Evolutionary conservation across 2,888 invertebrate species (phyloP), one percentile per base, ranked within the genome.

Genomic region (Ariolimax columbianus): DNA sequence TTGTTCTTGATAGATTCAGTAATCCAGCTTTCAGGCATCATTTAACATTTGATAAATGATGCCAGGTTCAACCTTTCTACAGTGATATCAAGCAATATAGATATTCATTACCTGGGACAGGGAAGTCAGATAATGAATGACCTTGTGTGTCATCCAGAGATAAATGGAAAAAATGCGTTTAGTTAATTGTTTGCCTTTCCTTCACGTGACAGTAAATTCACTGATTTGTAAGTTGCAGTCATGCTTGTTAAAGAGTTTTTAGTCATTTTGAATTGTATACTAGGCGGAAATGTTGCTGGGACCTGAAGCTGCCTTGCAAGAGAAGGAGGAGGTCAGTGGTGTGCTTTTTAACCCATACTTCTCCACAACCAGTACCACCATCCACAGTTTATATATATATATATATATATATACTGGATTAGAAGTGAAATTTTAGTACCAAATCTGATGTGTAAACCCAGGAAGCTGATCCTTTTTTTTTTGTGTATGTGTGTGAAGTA

Each of bases 261-360:
- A n/a, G n/a, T 63, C 6, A 7, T n/a, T 63, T 63, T 63, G n/a
- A 63, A 63, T 11, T n/a, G n/a, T 79, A n/a, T 73, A 75, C 70
- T 79, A 84, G 79, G 72, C 59, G 36, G 36, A 78, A 84, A 73
- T 63, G 0, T 80, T 84, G 47, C 40, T 59, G 72, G 72, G 36
- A 2, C 55, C 68, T 11, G 26, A 66, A 23, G 66, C 38, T 2
- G 66, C 40, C 3, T n/a, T 84, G 11, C 73, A 30, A 30, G 73
- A 79, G 33, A 80, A 33, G 80, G 80, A 84, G 75, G 80, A 84
- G 84, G 84, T 84, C 72, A 84, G 84, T 84, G 33, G 26, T 77
- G 11, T 43, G n/a, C 77, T 30, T 68, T 33, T 33, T 66, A 33
- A 77, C 55, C 66, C 63, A 11, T 33, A 19, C 72, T 59, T 82